A percentile compares a stretch with the other conserved stretches of the same genome.
Evolutionary conservation across 1,140 invertebrate species (phyloP).

Genomic region (Trinorchestia longiramus): DNA sequence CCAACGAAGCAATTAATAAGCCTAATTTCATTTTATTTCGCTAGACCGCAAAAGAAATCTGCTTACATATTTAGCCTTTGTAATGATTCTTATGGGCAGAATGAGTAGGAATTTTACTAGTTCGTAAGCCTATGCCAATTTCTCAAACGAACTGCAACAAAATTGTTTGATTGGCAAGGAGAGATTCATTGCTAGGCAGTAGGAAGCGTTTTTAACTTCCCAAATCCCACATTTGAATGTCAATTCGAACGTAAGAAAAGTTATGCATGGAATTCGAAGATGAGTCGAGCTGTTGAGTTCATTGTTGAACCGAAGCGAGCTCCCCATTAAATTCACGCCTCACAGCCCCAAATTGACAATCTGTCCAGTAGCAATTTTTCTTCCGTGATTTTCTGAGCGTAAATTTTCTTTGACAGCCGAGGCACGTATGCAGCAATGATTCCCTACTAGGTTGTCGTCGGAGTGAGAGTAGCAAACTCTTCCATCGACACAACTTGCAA

Average conservation of each 20-base stretch:
- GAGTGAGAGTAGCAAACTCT: neutral
- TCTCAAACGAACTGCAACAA: neutral
- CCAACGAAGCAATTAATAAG: too few relatives aligned
- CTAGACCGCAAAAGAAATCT: neutral
- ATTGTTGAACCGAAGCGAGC: neutral
- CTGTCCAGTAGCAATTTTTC: neutral
- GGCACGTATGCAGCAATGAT: neutral
- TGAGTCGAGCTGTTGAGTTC: neutral
- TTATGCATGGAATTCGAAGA: neutral
- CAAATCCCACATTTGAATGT: neutral
- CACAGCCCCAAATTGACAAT: neutral
- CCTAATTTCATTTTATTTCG: neutral
- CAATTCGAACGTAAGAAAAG: neutral
- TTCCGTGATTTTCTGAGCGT: neutral
- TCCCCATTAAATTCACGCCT: neutral
- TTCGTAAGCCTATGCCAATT: neutral
- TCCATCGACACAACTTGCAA: neutral
- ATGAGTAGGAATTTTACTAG: neutral
- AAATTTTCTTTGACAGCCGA: neutral
- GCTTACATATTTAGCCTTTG: neutral
- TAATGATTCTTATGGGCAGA: too few relatives aligned
- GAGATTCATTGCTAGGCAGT: neutral
- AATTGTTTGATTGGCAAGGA: neutral
- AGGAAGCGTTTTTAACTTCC: neutral
- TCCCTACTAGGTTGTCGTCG: neutral